Conservation (phyloP, 2,797 vertebrate species). For the Eulemur albifrons region DNA sequence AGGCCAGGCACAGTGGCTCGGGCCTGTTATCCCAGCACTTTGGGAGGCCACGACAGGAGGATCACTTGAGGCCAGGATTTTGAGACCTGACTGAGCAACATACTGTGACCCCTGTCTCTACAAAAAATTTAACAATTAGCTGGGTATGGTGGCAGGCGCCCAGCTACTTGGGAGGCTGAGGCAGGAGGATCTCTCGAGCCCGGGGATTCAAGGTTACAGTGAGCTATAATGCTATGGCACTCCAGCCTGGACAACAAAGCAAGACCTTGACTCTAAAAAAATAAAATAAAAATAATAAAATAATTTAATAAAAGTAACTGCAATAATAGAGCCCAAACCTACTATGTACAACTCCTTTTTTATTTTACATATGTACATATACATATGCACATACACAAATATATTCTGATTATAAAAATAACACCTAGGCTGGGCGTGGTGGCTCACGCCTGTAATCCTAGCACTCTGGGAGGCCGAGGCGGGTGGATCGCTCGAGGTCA, state of each 20-base stretch:
- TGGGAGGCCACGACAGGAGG: neutral
- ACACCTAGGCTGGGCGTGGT: neutral
- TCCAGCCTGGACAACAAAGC: neutral
- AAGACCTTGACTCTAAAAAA: neutral
- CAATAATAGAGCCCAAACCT: neutral
- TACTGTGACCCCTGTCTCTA: neutral
- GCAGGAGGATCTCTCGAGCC: neutral
- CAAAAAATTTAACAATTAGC: neutral
- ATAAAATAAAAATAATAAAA: too few species aligned
- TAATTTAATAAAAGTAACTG: neutral
- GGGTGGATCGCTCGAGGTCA: too few species aligned
- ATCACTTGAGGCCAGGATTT: neutral
- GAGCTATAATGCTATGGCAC: neutral
- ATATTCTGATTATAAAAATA: slow-evolving; percentile 14
- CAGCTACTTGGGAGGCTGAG: neutral
- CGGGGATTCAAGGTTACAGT: neutral
- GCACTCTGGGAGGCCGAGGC: too few species aligned
- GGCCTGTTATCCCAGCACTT: neutral
- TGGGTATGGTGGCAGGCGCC: neutral
- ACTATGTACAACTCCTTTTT: neutral
- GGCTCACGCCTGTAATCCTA: too few species aligned
- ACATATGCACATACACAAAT: neutral
- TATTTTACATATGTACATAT: neutral
- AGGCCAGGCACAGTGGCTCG: neutral
- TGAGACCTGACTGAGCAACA: neutral